phyloP scores from a whole-genome alignment of 2,113 vertebrate species.

The Fulmarus glacialis region DNA sequence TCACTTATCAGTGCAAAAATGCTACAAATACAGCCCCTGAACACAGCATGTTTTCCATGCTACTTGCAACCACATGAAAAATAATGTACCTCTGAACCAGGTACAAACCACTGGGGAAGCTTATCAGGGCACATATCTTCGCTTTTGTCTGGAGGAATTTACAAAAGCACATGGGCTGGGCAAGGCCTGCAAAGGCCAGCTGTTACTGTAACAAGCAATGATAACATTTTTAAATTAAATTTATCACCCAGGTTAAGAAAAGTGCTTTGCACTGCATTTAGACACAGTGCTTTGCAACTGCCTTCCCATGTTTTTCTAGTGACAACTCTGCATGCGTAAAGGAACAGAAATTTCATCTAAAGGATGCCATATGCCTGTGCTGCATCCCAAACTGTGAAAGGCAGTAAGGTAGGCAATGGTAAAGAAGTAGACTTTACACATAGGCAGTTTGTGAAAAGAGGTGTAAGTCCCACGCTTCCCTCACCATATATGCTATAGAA shows the following conservation, averaged over 20 bases:
- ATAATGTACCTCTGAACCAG: neutral
- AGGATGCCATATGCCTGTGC: neutral
- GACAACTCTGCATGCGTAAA: rapidly evolving
- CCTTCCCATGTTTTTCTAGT: neutral
- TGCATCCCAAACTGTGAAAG: neutral
- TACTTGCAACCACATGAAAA: neutral
- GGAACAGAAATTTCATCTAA: neutral
- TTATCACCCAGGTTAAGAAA: neutral
- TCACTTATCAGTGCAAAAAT: neutral
- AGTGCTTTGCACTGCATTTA: neutral
- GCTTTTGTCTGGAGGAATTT: neutral
- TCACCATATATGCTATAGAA: neutral
- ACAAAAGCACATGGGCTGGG: neutral
- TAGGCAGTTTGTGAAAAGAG: neutral
- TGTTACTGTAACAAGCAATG: neutral
- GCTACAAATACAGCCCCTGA: neutral
- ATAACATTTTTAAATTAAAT: neutral
- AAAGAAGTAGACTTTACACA: neutral
- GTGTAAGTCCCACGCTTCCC: neutral
- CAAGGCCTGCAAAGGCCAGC: neutral
- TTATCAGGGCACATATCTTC: neutral
- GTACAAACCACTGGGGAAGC: neutral
- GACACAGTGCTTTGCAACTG: neutral
- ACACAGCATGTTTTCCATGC: neutral
- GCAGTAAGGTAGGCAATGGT: neutral